Base-by-base conservation (phyloP, 1,140 invertebrate genomes). In the Orussus abietinus region DNA sequence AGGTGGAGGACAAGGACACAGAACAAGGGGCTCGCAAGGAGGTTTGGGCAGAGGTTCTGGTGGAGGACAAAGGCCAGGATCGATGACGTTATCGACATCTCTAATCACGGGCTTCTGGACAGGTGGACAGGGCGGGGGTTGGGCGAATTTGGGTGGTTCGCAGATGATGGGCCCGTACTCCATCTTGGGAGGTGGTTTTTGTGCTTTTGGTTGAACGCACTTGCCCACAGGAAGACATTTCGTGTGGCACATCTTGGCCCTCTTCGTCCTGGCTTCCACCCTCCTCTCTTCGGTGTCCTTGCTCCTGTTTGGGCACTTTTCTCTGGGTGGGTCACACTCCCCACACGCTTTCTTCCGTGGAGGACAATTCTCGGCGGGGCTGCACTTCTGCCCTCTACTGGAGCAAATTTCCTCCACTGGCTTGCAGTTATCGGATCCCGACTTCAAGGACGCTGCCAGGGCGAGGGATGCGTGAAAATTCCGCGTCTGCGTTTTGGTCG, bases 1-100 rank as follows among this genome's bases (percentile, higher is more conserved):
- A 0, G 64, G 62, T 1, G 66, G 53, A 19, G 54, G 34, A 45
- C 63, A 67, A 0, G 57, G 50, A 25, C 58, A 53, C 0, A 65
- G 48, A 4, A 46, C 5, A 0, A 59, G 35, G 0, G 59, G 55
- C 1, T 10, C 3, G 2, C 28, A 49, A 0, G 64, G 64, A 17
- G 62, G 55, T 33, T 59, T 57, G 0, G 66, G 64, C 6, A 69
- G 7, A 0, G 36, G 5, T 4, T 47, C 46, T 5, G 47, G 35
- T 14, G 59, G 41, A 0, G 25, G 3, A 26, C 52, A 54, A 1
- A 33, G n/a, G n/a, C n/a, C n/a, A n/a, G n/a, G n/a, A n/a, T n/a
- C n/a, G n/a, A n/a, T n/a, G n/a, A n/a, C n/a, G n/a, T n/a, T n/a
- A n/a, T n/a, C n/a, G n/a, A n/a, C n/a, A n/a, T n/a, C n/a, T n/a